Percentiles rank a stretch among this genome's conserved stretches.
These are phyloP conservation scores for Miltochrista miniata DNA, from an alignment of 2,888 invertebrate genomes.

Conservation along the genomic window DNA sequence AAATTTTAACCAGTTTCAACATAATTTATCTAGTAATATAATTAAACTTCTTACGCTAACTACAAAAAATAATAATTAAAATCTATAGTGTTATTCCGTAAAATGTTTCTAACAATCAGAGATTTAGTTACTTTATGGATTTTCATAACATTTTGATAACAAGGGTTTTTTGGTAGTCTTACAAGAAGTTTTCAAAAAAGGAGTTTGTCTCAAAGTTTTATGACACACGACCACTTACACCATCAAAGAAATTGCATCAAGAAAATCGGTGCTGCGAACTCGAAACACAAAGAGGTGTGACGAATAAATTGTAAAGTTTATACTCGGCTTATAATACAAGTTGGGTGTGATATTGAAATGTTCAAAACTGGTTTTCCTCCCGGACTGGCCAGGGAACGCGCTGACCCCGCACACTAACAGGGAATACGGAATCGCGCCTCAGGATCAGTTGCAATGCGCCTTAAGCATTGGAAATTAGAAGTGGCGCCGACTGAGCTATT, in stretches of 20 bases:
- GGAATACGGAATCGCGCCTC: conserved; percentile 71
- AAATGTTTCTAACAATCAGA: too few relatives aligned
- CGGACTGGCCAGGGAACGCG: conserved; percentile 67
- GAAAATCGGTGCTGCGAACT: conserved; percentile 17
- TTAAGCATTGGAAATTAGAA: conserved; percentile 70
- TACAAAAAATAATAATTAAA: too few relatives aligned
- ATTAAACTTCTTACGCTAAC: too few relatives aligned
- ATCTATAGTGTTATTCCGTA: too few relatives aligned
- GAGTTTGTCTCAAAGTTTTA: not conserved
- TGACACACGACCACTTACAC: conserved; percentile 1
- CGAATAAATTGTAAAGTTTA: conserved; percentile 36
- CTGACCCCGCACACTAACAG: conserved; percentile 69
- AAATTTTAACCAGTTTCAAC: too few relatives aligned
- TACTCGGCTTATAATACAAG: conserved; percentile 57
- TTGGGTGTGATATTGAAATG: conserved; percentile 80
- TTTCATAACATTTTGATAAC: too few relatives aligned
- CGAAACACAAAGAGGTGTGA: conserved; percentile 30
- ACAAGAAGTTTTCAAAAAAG: not conserved
- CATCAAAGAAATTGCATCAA: conserved; percentile 1
- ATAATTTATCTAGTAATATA: too few relatives aligned
- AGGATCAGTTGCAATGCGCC: conserved; percentile 60
- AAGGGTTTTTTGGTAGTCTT: not conserved
- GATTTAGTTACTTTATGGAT: too few relatives aligned
- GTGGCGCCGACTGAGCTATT: conserved; percentile 68
- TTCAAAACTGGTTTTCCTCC: conserved; percentile 74